These are phyloP conservation scores for Phortica magna DNA, from an alignment of 2,888 invertebrate species.

Conservation along the genomic window DNA sequence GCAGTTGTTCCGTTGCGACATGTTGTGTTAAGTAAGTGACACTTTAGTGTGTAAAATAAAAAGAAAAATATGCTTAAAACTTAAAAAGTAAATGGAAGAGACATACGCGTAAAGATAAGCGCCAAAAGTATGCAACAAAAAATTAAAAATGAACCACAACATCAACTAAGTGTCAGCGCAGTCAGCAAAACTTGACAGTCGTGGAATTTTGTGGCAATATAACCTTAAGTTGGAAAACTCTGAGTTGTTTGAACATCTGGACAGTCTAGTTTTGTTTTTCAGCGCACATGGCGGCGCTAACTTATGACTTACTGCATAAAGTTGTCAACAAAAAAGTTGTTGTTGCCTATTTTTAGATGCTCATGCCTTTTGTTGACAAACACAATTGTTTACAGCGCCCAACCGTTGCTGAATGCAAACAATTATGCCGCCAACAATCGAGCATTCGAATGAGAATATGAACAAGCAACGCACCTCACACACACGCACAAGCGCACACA, in stretches of 20 bases:
- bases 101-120: neutral
- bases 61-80: conserved; percentile 3
- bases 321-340: neutral
- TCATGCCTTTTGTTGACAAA: too few relatives aligned
- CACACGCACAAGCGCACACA: too few relatives aligned
- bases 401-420: too few relatives aligned
- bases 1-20: conserved; percentile 7
- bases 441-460: too few relatives aligned
- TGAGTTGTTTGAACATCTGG: neutral
- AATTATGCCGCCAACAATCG: too few relatives aligned
- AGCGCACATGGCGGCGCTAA: neutral
- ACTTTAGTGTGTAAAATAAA: conserved; percentile 8
- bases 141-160: neutral
- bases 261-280: neutral
- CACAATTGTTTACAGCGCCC: too few relatives aligned
- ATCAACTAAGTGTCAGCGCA: conserved; percentile 21
- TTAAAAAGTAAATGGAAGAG: neutral
- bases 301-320: neutral
- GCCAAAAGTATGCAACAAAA: conserved; percentile 15
- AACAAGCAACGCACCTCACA: too few relatives aligned
- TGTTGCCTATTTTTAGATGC: neutral
- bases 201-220: conserved; percentile 42
- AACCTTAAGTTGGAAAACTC: too few relatives aligned
- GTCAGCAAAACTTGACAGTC: conserved; percentile 52
- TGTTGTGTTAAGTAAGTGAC: conserved; percentile 12